Percentiles rank a stretch among this genome's conserved stretches.
These are phyloP conservation scores for Isoperla grammatica DNA, from an alignment of 2,888 invertebrate genomes.

Conservation along the genomic window DNA sequence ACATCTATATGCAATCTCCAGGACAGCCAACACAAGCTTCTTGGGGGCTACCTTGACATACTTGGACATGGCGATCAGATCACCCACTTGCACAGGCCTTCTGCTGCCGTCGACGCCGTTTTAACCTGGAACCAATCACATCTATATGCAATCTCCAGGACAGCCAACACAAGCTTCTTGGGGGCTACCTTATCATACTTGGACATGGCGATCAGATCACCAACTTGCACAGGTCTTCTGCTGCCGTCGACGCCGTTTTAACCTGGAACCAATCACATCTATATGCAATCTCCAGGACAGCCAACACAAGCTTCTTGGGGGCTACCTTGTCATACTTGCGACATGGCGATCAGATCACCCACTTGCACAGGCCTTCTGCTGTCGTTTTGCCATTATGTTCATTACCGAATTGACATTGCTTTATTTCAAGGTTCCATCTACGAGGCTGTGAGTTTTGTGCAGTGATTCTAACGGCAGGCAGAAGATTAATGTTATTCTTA, in stretches of 20 bases:
- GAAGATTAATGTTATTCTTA: too few species aligned
- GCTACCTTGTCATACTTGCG: slow-evolving; percentile 92
- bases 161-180: slow-evolving; percentile 83
- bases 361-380: slow-evolving; percentile 86
- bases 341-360: slow-evolving; percentile 94
- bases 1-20: too few species aligned
- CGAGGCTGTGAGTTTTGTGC: too few species aligned
- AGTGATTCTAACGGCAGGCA: too few species aligned
- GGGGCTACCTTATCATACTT: slow-evolving; percentile 94
- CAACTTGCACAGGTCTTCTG: slow-evolving; percentile 91
- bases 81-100: slow-evolving; percentile 92
- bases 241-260: slow-evolving; percentile 78
- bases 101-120: slow-evolving; percentile 81
- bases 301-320: slow-evolving; percentile 88
- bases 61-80: slow-evolving; percentile 89
- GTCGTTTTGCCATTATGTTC: too few species aligned
- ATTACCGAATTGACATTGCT: too few species aligned
- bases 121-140: slow-evolving; percentile 51
- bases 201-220: slow-evolving; percentile 89
- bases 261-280: slow-evolving; percentile 47
- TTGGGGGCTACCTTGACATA: slow-evolving; percentile 96
- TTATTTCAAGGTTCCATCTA: too few species aligned
- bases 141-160: slow-evolving; percentile 66
- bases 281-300: too few species aligned
- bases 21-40: slow-evolving; percentile 76